Conservation (phyloP, 2,888 invertebrate genomes). For the Eugnorisma glareosa region DNA sequence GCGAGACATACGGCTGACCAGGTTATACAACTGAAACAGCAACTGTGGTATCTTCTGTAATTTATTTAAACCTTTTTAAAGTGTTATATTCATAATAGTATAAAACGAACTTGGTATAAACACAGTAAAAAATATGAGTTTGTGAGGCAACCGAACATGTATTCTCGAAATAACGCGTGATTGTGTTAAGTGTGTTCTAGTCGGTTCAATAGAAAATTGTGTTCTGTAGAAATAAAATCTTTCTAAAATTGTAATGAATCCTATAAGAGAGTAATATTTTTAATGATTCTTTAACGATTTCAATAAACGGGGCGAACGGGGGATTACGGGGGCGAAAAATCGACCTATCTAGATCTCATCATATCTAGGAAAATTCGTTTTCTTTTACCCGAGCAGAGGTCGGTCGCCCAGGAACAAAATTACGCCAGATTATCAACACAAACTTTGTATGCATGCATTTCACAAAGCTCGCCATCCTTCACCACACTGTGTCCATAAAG, state of each 20-base stretch:
- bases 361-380: background rate
- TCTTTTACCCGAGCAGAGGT: background rate
- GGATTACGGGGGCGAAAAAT: background rate
- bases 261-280: background rate
- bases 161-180: background rate
- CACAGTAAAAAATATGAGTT: background rate
- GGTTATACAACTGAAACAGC: conserved; percentile 17
- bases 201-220: background rate
- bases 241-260: background rate
- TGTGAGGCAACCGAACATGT: background rate
- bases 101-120: background rate
- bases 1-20: conserved; percentile 63
- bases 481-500: conserved; percentile 70
- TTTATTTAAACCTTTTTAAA: too few species aligned
- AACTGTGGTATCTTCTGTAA: background rate
- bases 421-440: background rate
- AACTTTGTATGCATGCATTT: background rate
- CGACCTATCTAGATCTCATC: background rate
- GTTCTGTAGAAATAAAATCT: background rate
- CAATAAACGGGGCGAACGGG: background rate
- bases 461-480: conserved; percentile 10
- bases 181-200: background rate
- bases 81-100: background rate
- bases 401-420: background rate
- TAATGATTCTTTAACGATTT: background rate